Evolutionary conservation across 1,140 invertebrate species (phyloP).

Genomic region (Penaeus indicus): DNA sequence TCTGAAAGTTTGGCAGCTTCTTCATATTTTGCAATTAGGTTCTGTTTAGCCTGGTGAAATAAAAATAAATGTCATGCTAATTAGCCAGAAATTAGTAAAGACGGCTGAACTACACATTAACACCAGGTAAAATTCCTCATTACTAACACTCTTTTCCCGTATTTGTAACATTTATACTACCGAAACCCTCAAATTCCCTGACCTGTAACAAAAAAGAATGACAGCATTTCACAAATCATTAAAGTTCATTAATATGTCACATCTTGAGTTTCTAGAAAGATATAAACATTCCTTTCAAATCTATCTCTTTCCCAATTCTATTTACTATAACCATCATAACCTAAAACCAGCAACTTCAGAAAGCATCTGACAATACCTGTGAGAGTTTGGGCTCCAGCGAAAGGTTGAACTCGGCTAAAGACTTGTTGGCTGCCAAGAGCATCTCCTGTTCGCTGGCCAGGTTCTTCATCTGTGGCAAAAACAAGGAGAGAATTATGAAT

Average conservation of each 20-base stretch:
- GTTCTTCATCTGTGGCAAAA: conserved; percentile 68
- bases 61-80: neutral
- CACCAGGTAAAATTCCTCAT: neutral
- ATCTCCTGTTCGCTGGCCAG: conserved; percentile 70
- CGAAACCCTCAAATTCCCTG: no score
- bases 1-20: conserved; percentile 57
- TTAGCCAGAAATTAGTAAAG: neutral
- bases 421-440: conserved; percentile 72
- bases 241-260: no score
- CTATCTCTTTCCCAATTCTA: no score
- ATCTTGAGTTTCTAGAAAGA: no score
- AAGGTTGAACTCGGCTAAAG: conserved; percentile 72
- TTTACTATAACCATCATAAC: no score
- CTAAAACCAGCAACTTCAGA: no score
- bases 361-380: conserved; percentile 61
- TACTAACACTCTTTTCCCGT: no score
- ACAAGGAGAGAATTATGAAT: neutral
- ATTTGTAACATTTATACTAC: no score
- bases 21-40: conserved; percentile 59
- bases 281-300: no score
- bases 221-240: no score
- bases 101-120: neutral
- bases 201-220: no score
- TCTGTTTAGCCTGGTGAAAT: conserved; percentile 60
- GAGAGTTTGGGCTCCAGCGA: conserved; percentile 69